Base-by-base conservation (phyloP, 1,140 invertebrate genomes). In the Papilio polyxenes region DNA sequence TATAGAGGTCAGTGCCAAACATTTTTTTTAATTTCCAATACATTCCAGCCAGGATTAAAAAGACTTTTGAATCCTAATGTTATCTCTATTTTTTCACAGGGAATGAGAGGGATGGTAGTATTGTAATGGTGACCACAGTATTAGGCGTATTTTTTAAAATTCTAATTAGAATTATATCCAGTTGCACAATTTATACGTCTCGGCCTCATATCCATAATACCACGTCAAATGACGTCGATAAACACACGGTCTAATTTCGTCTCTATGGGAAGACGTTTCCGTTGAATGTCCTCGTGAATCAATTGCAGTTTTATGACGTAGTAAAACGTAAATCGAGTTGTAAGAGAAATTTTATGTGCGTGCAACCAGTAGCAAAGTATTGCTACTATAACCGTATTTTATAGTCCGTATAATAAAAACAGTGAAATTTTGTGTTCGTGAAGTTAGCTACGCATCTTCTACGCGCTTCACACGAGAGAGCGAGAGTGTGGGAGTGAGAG, bases 181-280 rank as follows among this genome's bases (percentile, higher is more conserved):
- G 31, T 37, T 72, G 31, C 31, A 72, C 13, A 72, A 72, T 37
- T 37, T 72, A 65, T 65, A 31, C 59, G 59, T 62, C 20, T 20
- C 13, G 13, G 31, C 65, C 65, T 15, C 10, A 31, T 72, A 72
- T 72, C 13, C 31, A 72, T 72, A 69, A 69, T 69, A 72, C 4
- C 31, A 72, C 65, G 65, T 72, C 65, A 72, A 72, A 40, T 72
- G 65, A 72, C 65, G 65, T 72, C 13, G 13, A 72, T 72, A 72
- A 72, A 72, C 65, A 69, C 8, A 37, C 10, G 20, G 5, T 72
- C 65, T 72, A 72, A 72, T 72, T 72, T 15, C 13, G 31, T 40
- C 23, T 31, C 31, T 37, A 37, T 72, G 5, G 65, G 65, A 72
- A 72, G 31, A 15, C 65, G 65, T 40, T 10, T 31, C 7, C 6